Conservation (phyloP, 2,113 vertebrate species). For the Indicator maculatus region DNA sequence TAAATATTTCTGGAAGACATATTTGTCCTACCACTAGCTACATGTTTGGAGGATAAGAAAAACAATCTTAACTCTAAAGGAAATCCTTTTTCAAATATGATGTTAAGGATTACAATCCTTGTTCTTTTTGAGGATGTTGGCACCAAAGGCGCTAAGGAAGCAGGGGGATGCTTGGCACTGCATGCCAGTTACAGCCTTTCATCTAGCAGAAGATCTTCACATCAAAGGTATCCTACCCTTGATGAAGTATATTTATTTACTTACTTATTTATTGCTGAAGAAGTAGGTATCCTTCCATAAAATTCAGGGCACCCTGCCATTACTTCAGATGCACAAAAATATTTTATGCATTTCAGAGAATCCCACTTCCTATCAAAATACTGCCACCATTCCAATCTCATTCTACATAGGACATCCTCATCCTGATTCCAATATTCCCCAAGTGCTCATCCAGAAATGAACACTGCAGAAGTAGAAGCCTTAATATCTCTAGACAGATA, state of each 20-base stretch:
- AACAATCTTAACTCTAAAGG: slow-evolving; percentile 36
- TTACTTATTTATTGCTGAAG: slow-evolving; percentile 30
- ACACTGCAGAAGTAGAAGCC: neutral
- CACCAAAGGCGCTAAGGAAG: slow-evolving; percentile 45
- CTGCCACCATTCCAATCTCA: neutral
- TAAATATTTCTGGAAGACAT: neutral
- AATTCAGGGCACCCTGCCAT: slow-evolving; percentile 18
- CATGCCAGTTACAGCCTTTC: slow-evolving; percentile 30
- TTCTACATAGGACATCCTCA: neutral
- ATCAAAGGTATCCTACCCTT: slow-evolving; percentile 55
- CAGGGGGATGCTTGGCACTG: neutral
- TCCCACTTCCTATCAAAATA: slow-evolving; percentile 5
- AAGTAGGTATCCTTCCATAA: slow-evolving; percentile 11
- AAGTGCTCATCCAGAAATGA: neutral
- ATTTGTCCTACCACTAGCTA: neutral
- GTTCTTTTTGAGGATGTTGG: slow-evolving; percentile 50
- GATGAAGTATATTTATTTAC: neutral
- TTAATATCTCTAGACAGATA: neutral
- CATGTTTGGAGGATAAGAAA: neutral
- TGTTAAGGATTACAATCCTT: slow-evolving; percentile 10
- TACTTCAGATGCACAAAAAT: neutral
- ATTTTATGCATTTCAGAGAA: neutral
- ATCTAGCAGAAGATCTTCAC: slow-evolving; percentile 43
- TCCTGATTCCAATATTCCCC: neutral
- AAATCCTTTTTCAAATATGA: slow-evolving; percentile 54